These are phyloP conservation scores for Pachypeltis micranthus DNA, from an alignment of 1,140 invertebrate species.

Conservation along the genomic window DNA sequence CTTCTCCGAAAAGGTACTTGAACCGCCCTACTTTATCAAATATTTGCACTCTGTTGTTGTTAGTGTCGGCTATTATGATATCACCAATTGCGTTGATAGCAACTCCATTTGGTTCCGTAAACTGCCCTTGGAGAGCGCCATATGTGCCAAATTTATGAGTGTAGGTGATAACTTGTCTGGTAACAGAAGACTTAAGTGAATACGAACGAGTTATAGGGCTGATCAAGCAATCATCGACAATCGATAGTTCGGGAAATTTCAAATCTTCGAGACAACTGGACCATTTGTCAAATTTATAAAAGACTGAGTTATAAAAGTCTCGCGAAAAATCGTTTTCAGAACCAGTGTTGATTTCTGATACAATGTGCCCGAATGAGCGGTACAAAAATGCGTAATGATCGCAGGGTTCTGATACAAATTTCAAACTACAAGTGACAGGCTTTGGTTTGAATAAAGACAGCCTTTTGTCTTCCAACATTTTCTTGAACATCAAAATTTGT, in stretches of 20 bases:
- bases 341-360: conserved; percentile 4
- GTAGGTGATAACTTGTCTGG: conserved; percentile 98
- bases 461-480: conserved; percentile 76
- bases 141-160: conserved; percentile 99
- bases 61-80: conserved; percentile 98
- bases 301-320: background rate
- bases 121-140: conserved; percentile 96
- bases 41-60: conserved; percentile 97
- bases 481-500: conserved; percentile 88
- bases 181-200: conserved; percentile 78
- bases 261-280: conserved; percentile 8
- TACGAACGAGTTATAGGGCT: conserved; percentile 29
- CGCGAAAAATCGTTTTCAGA: background rate
- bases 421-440: conserved; percentile 68
- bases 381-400: conserved; percentile 84
- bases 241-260: background rate
- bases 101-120: conserved; percentile 97
- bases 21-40: conserved; percentile 98
- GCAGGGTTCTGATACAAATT: conserved; percentile 93
- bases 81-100: conserved; percentile 98
- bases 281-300: conserved; percentile 13
- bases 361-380: conserved; percentile 89
- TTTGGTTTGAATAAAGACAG: conserved; percentile 65
- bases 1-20: conserved; percentile 99
- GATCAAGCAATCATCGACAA: background rate